These are phyloP conservation scores for Spodoptera picta DNA, from an alignment of 2,888 invertebrate genomes.

Conservation along the genomic window DNA sequence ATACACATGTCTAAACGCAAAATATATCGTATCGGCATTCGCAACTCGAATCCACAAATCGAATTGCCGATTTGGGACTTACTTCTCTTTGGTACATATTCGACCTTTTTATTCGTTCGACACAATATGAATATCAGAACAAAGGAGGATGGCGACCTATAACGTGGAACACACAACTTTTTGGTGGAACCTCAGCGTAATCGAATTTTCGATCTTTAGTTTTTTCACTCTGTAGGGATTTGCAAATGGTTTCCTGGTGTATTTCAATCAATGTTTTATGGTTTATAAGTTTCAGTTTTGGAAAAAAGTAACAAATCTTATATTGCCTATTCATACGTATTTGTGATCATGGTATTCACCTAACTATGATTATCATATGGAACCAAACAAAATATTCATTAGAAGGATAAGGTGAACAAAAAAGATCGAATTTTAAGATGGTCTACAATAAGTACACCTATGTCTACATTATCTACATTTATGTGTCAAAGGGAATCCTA, in stretches of 20 bases:
- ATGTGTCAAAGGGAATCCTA: too few relatives aligned
- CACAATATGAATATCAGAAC: constrained; percentile 38
- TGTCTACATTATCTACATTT: neutral
- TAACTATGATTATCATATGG: too few relatives aligned
- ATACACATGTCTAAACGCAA: constrained; percentile 12
- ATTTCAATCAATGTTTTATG: neutral
- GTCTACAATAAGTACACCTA: neutral
- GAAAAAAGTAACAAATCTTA: neutral
- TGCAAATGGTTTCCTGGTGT: neutral
- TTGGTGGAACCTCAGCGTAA: constrained; percentile 8
- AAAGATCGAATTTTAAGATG: too few relatives aligned
- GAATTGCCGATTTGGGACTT: constrained; percentile 43
- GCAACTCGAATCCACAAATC: constrained; percentile 30
- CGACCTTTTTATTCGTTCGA: constrained; percentile 41
- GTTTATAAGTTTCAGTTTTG: neutral
- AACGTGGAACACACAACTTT: constrained; percentile 23
- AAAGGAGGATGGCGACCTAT: constrained; percentile 12
- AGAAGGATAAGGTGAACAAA: too few relatives aligned
- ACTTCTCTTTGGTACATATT: constrained; percentile 20
- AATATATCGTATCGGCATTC: constrained; percentile 23
- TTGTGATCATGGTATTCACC: too few relatives aligned
- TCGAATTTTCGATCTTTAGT: constrained; percentile 14
- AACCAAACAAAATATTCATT: too few relatives aligned
- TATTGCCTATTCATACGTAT: neutral
- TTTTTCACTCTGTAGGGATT: neutral